Evolutionary conservation across 1,140 invertebrate species (phyloP), one percentile per base, ranked within the genome.

Genomic region (Sycophaga agraensis): DNA sequence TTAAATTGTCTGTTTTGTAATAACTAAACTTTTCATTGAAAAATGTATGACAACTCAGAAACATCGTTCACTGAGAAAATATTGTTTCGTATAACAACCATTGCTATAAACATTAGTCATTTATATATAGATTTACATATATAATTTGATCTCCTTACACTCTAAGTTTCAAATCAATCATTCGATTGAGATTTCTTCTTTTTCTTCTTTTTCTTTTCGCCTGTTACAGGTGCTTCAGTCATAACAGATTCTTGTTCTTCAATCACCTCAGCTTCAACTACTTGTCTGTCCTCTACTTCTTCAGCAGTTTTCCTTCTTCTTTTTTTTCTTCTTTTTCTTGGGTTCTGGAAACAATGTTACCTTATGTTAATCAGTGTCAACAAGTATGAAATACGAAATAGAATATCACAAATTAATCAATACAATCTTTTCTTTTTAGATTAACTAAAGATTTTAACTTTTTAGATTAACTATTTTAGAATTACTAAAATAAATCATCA

Each of bases 281-380:
- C 65, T 59, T 70, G 66, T 35, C 66, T 66, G 6, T 71, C 73
- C 19, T 67, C 55, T 12, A 57, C 68, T 64, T 76, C 75, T 54
- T 72, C 67, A 1, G n/a, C 12, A 0, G 9, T 4, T 58, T 76
- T 72, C 21, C 69, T 68, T 63, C 73, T 72, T 59, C 72, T 73
- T 70, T 79, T 78, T 60, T 77, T 79, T n/a, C 66, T 81, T 82
- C 53, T 81, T 82, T 59, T 80, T 81, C 12, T 70, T 70, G n/a
- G 59, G 43, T 43, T 68, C 72, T 73, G 24, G 11, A 70, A 66
- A 49, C 61, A 28, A 66, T 49, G 56, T 28, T 28, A 63, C 35
- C n/a, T n/a, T n/a, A n/a, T n/a, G n/a, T n/a, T n/a, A n/a, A n/a
- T n/a, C n/a, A n/a, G n/a, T n/a, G n/a, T n/a, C n/a, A n/a, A n/a